Conservation (phyloP, 2,113 vertebrate genomes). For the Macquaria ambigua region DNA sequence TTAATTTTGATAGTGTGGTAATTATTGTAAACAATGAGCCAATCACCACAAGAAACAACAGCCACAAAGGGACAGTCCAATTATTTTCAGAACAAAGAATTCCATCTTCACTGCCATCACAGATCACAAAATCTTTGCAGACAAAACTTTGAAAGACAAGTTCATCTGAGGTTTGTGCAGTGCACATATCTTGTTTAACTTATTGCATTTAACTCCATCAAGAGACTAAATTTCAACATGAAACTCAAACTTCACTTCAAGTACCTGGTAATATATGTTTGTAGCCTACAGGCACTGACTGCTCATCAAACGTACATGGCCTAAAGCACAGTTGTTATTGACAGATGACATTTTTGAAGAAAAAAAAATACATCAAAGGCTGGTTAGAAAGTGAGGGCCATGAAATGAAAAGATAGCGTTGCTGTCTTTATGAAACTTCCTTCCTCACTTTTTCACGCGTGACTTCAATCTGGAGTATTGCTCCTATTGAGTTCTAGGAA, state of each 20-base stretch:
- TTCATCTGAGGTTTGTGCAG: slow-evolving; percentile 27
- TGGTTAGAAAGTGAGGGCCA: background rate
- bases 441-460: background rate
- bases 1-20: slow-evolving; percentile 49
- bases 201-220: slow-evolving; percentile 37
- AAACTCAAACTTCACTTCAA: slow-evolving; percentile 36
- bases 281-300: slow-evolving; percentile 56
- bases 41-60: slow-evolving; percentile 43
- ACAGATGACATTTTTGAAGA: slow-evolving; percentile 57
- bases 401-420: slow-evolving; percentile 21
- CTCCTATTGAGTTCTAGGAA: background rate
- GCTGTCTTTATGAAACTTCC: slow-evolving; percentile 1
- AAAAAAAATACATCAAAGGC: slow-evolving; percentile 31
- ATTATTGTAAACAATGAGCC: slow-evolving; percentile 71
- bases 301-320: slow-evolving; percentile 53
- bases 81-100: slow-evolving; percentile 53
- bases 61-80: slow-evolving; percentile 42
- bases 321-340: slow-evolving; percentile 64
- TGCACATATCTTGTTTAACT: slow-evolving; percentile 25
- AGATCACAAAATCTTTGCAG: slow-evolving; percentile 29
- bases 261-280: slow-evolving; percentile 49
- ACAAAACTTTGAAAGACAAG: slow-evolving; percentile 38
- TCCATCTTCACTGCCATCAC: background rate
- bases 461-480: background rate
- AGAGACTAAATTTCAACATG: slow-evolving; percentile 27